Conservation (phyloP, 2,888 invertebrate species). For the Pseudococcus jackbeardsleyi region DNA sequence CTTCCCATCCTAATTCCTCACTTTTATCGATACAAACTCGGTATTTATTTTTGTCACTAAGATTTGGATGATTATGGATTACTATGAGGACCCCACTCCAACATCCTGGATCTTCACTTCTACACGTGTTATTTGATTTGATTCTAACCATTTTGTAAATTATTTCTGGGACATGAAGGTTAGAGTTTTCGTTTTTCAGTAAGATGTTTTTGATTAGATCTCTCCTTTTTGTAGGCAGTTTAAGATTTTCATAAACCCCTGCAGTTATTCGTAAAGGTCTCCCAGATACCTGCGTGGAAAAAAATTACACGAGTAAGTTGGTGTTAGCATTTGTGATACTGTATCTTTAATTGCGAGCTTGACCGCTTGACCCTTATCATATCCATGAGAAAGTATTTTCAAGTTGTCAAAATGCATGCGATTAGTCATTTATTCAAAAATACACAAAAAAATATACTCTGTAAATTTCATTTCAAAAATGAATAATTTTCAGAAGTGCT, state of each 20-base stretch:
- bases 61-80: neutral
- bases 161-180: neutral
- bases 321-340: neutral
- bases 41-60: neutral
- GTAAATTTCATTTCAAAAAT: no score
- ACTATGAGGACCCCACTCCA: neutral
- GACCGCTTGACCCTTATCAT: no score
- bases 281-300: neutral
- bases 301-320: neutral
- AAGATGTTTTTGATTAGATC: neutral
- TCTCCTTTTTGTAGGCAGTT: neutral
- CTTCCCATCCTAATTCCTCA: neutral
- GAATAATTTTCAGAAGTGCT: no score
- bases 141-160: neutral
- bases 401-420: no score
- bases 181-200: neutral
- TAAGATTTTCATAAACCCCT: neutral
- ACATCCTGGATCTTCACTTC: neutral
- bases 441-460: no score
- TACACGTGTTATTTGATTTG: neutral
- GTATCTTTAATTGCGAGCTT: no score
- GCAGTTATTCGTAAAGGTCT: neutral
- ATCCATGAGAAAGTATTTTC: no score
- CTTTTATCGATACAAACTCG: neutral
- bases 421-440: no score